Evolutionary conservation across 2,113 vertebrate species (phyloP).

Genomic region (Bos indicus): DNA sequence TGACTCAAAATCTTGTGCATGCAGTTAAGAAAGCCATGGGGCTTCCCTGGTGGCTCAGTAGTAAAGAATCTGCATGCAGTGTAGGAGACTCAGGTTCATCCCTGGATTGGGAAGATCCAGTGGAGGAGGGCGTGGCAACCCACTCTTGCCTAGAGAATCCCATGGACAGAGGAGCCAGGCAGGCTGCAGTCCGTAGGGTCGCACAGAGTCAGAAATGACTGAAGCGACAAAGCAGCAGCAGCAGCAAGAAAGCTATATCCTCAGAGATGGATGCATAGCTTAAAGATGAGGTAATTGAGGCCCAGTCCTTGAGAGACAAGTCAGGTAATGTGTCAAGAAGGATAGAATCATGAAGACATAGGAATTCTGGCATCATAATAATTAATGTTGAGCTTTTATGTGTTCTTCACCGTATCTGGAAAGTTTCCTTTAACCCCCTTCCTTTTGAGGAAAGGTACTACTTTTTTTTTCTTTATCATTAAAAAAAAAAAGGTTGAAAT

Average conservation of each 20-base stretch:
- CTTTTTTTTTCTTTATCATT: not conserved
- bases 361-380: not conserved
- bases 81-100: not conserved
- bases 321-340: not conserved
- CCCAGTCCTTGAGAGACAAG: not conserved
- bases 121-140: not conserved
- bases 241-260: not conserved
- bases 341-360: not conserved
- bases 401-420: not conserved
- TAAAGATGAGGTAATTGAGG: constrained; percentile 12
- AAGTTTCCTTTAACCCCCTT: not conserved
- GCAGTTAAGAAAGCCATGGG: not conserved
- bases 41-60: not conserved
- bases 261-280: not conserved
- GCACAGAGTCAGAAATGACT: not conserved
- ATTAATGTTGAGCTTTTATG: not conserved
- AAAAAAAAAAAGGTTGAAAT: not conserved
- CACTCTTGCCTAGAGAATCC: not conserved
- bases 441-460: not conserved
- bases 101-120: not conserved
- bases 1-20: not conserved
- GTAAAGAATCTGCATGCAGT: not conserved
- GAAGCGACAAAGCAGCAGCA: not conserved
- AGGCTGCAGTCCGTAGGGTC: not conserved
- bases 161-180: not conserved